Evolutionary conservation across 1,140 invertebrate genomes (phyloP), one percentile per base, ranked within the genome.

Genomic region (Bombus terrestris): DNA sequence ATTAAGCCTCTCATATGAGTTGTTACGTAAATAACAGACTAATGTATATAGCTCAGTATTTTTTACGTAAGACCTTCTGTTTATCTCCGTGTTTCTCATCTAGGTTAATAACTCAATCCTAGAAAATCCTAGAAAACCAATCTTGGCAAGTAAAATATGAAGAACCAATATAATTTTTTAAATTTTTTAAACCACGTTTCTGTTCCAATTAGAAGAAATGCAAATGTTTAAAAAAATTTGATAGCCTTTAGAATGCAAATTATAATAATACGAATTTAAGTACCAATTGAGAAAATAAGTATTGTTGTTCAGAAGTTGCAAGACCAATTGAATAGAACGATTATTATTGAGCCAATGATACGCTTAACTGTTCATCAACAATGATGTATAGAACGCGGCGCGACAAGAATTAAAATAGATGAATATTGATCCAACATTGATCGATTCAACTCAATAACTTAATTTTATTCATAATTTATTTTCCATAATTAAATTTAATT

Each of bases 11-110:
- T 53, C 47, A 2, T 53, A 53, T 53, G 47, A 53, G 18, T 53
- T 53, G 18, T 53, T 84, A n/a, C 47, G 15, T n/a, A 78, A 35
- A 84, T 83, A 78, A 69, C 47, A 57, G 39, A n/a, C 28, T 18
- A 47, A 47, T 13, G 13, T 15, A 68, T 10, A 22, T 22, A 62
- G 12, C 28, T 78, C 1, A 39, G 32, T 53, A 53, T 8, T 53
- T 53, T 53, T 53, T 53, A 53, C 47, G 47, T 53, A 53, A 53
- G 59, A 37, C 15, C 37, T 71, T 28, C 71, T 71, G 35, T 47
- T 22, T 82, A 5, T 28, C 15, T 43, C 22, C 3, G 18, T 35
- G 28, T 32, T 37, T 35, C 39, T 15, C 22, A 25, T 78, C 1
- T 3, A 6, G 0, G 8, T 35, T 78, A 22, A 47, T 59, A 53